A percentile compares a stretch with the other conserved stretches of the same genome.
Conservation (phyloP, 2,797 vertebrate species). For the Peromyscus eremicus region DNA sequence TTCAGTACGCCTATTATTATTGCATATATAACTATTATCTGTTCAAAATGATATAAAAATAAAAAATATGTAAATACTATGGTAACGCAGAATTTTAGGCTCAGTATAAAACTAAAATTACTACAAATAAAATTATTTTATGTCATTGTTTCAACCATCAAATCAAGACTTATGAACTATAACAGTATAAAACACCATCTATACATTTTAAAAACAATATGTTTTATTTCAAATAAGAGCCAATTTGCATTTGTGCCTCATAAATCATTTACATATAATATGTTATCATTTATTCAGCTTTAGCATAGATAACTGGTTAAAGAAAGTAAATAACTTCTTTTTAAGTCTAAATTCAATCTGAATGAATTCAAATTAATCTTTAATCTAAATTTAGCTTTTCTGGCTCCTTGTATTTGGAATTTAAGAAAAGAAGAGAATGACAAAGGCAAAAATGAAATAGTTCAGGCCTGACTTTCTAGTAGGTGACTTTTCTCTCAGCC, state of each 20-base stretch:
- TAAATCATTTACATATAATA: slow-evolving; percentile 64
- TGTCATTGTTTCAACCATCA: slow-evolving; percentile 46
- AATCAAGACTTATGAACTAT: slow-evolving; percentile 32
- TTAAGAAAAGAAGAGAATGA: slow-evolving; percentile 32
- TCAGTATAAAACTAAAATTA: slow-evolving; percentile 50
- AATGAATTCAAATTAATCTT: slow-evolving; percentile 69
- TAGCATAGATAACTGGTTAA: slow-evolving; percentile 21
- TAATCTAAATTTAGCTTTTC: slow-evolving; percentile 58
- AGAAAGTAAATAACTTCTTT: slow-evolving; percentile 35
- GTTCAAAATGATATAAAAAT: slow-evolving; percentile 59
- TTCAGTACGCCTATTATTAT: not conserved
- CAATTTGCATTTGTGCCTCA: slow-evolving; percentile 65
- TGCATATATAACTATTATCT: slow-evolving; percentile 46
- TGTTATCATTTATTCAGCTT: slow-evolving; percentile 37
- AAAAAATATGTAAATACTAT: slow-evolving; percentile 1
- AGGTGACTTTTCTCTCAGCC: not conserved
- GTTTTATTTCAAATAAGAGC: slow-evolving; percentile 63
- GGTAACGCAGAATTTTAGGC: not conserved
- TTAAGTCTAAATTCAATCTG: slow-evolving; percentile 34
- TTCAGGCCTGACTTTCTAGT: not conserved
- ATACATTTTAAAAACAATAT: slow-evolving; percentile 49
- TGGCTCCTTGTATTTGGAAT: slow-evolving; percentile 52
- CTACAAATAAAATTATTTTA: slow-evolving; percentile 64
- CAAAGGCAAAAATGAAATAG: slow-evolving; percentile 34
- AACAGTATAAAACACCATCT: slow-evolving; percentile 16